Evolutionary conservation across 2,888 invertebrate species (phyloP), one percentile per base, ranked within the genome.

Genomic region (Erebia epiphron): DNA sequence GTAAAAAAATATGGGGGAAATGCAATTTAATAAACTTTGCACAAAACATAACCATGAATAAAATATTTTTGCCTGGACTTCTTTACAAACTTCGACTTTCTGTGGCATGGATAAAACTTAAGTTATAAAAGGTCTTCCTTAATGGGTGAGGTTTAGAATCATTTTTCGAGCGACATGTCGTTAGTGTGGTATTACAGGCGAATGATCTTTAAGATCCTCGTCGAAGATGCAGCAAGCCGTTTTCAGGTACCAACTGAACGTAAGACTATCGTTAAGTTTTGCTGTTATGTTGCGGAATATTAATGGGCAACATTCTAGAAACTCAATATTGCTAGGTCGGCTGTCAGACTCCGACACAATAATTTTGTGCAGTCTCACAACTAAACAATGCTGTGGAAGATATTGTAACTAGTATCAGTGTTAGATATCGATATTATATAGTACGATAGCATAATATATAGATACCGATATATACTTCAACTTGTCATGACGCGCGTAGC

Each of bases 201-300:
- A 67, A 67, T 58, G 70, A 72, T 61, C 58, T 57, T 64, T 66
- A 18, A 67, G 67, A 70, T 56, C 63, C 60, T 70, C 50, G 67
- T 70, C 56, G 64, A 63, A 54, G 60, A 21, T 41, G 13, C 64
- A 60, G 64, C 67, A 63, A 72, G 67, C 70, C 49, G 70, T 41
- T 63, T 61, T 50, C 49, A 52, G n/a, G n/a, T 49, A 64, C 41
- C 14, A 46, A 63, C 18, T 16, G 56, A 69, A n/a, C 49, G 26
- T 50, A 62, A 66, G 54, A 65, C 57, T 62, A 26, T 63, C 63
- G 63, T 63, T 63, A 63, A 50, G 50, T 63, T 63, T 63, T 63
- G 63, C 50, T 63, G 50, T 52, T 50, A 50, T 52, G 50, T 63
- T 46, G 61, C 11, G 21, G 18, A 61, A 43, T 16, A 61, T 61